Evolutionary conservation across 2,113 vertebrate genomes (phyloP).

Genomic region (Aphyosemion australe): DNA sequence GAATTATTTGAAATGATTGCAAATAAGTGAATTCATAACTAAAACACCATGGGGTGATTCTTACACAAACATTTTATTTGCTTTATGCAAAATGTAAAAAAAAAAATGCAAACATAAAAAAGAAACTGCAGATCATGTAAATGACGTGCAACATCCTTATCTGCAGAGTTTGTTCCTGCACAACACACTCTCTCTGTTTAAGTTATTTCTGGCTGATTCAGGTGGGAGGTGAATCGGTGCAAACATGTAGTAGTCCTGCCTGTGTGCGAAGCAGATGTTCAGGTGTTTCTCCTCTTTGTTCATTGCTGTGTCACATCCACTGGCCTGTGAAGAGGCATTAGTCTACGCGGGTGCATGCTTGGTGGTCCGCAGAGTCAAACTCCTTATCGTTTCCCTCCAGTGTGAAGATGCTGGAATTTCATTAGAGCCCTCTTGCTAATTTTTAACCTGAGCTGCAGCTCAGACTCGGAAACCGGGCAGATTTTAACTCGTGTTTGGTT

Average conservation of each 20-base stretch:
- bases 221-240: background rate
- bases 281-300: conserved; percentile 14
- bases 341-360: conserved; percentile 1
- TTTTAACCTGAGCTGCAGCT: conserved; percentile 48
- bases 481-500: background rate
- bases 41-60: too few relatives aligned
- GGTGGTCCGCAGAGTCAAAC: conserved; percentile 21
- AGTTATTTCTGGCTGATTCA: background rate
- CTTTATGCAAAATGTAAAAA: too few relatives aligned
- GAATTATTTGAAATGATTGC: too few relatives aligned
- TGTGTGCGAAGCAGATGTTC: conserved; percentile 16
- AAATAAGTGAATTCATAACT: too few relatives aligned
- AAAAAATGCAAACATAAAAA: too few relatives aligned
- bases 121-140: background rate
- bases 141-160: background rate
- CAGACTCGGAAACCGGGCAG: conserved; percentile 16
- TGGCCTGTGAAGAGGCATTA: conserved; percentile 30
- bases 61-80: too few relatives aligned
- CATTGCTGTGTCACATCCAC: conserved; percentile 1
- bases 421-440: conserved; percentile 63
- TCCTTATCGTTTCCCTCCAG: conserved; percentile 21
- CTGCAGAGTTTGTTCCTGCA: too few relatives aligned
- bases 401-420: conserved; percentile 51
- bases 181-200: background rate
- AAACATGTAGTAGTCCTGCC: background rate